Conservation (phyloP, 2,113 vertebrate species). For the Pollachius pollachius region DNA sequence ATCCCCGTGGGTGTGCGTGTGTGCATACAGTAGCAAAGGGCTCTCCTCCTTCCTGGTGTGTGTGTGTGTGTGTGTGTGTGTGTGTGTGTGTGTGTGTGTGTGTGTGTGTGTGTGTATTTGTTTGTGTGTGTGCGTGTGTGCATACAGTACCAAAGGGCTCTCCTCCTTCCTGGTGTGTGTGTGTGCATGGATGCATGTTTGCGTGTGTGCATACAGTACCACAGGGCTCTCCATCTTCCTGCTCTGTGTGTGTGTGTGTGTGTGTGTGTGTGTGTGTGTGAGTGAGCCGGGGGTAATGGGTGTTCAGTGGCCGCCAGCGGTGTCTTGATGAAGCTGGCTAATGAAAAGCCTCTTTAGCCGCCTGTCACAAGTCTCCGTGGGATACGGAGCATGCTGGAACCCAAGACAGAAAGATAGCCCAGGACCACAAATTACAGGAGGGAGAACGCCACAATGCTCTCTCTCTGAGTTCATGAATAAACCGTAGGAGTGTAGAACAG, state of each 20-base stretch:
- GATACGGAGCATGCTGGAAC: no score
- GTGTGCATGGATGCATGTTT: no score
- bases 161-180: no score
- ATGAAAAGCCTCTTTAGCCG: conserved; percentile 43
- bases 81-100: no score
- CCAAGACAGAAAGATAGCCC: no score
- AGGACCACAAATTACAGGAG: no score
- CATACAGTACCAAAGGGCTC: background rate
- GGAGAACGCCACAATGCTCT: no score
- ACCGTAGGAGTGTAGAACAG: conserved; percentile 12
- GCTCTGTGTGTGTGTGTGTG: conserved; percentile 1
- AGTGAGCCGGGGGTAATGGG: conserved; percentile 20
- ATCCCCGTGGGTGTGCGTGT: background rate
- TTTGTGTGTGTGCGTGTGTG: background rate
- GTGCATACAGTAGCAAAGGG: background rate
- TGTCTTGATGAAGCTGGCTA: conserved; percentile 26
- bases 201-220: no score
- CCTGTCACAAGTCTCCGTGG: conserved; percentile 27
- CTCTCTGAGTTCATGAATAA: conserved; percentile 10
- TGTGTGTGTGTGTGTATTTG: no score
- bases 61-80: no score
- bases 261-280: conserved; percentile 4
- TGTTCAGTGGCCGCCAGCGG: conserved; percentile 16
- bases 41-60: no score
- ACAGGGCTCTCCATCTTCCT: background rate